Conservation (phyloP, 2,797 vertebrate genomes). For the Sebastes wilsoni region DNA sequence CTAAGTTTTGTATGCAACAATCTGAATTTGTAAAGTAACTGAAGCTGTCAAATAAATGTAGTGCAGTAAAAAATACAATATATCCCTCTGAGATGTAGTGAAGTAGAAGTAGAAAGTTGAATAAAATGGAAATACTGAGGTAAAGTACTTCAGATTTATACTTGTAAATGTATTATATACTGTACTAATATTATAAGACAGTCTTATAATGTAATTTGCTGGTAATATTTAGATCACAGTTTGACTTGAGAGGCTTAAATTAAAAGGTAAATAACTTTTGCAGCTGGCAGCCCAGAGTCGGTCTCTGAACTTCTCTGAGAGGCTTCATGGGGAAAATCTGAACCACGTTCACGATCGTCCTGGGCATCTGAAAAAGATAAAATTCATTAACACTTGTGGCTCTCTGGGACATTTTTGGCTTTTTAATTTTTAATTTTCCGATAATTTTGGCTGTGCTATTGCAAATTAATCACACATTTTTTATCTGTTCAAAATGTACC, state of each 20-base stretch:
- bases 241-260: background rate
- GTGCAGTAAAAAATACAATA: background rate
- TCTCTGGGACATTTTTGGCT: too few species aligned
- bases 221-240: background rate
- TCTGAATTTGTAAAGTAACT: background rate
- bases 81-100: background rate
- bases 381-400: too few species aligned
- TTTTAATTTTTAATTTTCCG: too few species aligned
- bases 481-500: too few species aligned
- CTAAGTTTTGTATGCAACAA: too few species aligned
- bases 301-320: conserved; percentile 65
- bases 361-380: conserved; percentile 63
- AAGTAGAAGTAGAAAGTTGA: background rate
- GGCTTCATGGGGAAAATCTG: conserved; percentile 68
- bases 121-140: too few species aligned
- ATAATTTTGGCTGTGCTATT: too few species aligned
- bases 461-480: too few species aligned
- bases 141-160: background rate
- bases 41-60: background rate
- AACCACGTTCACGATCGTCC: conserved; percentile 77
- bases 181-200: too few species aligned
- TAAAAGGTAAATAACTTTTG: conserved; percentile 48
- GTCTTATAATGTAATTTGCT: background rate
- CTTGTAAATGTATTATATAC: background rate
- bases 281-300: conserved; percentile 61